phyloP scores from a whole-genome alignment of 2,888 invertebrate species.

The Exocentrus adspersus region DNA sequence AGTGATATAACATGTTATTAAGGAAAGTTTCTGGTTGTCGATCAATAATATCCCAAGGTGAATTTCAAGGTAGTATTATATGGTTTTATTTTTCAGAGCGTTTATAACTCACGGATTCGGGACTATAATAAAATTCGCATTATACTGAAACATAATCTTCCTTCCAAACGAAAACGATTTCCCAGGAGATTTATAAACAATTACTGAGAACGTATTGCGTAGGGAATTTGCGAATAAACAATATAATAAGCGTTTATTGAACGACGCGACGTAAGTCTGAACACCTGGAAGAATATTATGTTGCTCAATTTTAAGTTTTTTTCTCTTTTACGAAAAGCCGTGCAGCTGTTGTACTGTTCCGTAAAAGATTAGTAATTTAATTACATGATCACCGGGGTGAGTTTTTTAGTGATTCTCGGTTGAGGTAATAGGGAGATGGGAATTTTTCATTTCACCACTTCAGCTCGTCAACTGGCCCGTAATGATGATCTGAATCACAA shows the following conservation, averaged over 20 bases:
- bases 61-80: background rate
- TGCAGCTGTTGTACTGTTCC: too few relatives aligned
- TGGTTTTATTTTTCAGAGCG: constrained; percentile 2
- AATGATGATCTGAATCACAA: constrained; percentile 4
- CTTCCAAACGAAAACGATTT: constrained; percentile 12
- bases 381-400: too few relatives aligned
- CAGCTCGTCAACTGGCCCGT: constrained; percentile 23
- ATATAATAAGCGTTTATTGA: background rate
- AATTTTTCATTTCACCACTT: too few relatives aligned
- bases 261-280: background rate
- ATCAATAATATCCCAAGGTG: background rate
- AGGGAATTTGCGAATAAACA: constrained; percentile 11
- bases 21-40: background rate
- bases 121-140: constrained; percentile 21
- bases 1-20: too few relatives aligned
- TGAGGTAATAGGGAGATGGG: too few relatives aligned
- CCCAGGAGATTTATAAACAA: constrained; percentile 17
- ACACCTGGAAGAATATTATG: background rate
- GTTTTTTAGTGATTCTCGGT: too few relatives aligned
- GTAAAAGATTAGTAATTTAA: too few relatives aligned
- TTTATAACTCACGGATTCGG: constrained; percentile 8
- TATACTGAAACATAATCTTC: constrained; percentile 20
- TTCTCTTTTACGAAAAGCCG: too few relatives aligned
- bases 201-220: constrained; percentile 2
- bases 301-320: background rate